A percentile compares a stretch with the other conserved stretches of the same genome.
Conservation (phyloP, 1,140 invertebrate species). For the Lutraria rhynchaena region DNA sequence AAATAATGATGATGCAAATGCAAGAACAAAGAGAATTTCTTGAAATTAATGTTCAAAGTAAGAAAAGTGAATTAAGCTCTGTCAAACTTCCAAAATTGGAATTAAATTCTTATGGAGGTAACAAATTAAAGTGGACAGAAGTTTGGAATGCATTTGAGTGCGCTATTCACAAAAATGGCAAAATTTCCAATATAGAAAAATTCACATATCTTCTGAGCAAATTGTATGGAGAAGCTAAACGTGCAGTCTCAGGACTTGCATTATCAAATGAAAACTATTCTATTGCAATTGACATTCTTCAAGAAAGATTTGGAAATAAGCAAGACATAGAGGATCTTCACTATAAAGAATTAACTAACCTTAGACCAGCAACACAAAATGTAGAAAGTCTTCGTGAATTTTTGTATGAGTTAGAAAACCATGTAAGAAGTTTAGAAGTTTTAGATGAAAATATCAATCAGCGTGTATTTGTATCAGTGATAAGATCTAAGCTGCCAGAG, state of each 20-base stretch:
- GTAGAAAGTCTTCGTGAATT: not conserved
- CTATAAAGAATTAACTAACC: slow-evolving; percentile 7
- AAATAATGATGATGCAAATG: not conserved
- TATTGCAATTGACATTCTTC: slow-evolving; percentile 13
- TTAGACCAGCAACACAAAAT: not conserved
- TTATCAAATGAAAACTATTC: slow-evolving; percentile 40
- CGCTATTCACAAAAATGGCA: slow-evolving; percentile 17
- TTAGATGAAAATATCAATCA: slow-evolving; percentile 14
- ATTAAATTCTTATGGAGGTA: not conserved
- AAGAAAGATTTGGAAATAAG: slow-evolving; percentile 48
- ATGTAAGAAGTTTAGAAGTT: slow-evolving; percentile 16
- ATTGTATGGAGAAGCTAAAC: slow-evolving; percentile 6
- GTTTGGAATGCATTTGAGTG: slow-evolving; percentile 26
- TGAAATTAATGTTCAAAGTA: slow-evolving; percentile 1
- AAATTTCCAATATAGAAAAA: slow-evolving; percentile 8
- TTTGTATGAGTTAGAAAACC: not conserved
- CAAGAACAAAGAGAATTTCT: slow-evolving; percentile 11
- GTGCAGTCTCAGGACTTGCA: not conserved
- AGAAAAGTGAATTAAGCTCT: not conserved
- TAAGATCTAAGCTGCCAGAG: not conserved
- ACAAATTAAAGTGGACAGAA: slow-evolving; percentile 10
- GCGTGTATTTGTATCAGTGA: slow-evolving; percentile 8
- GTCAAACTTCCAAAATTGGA: slow-evolving; percentile 26
- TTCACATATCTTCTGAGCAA: slow-evolving; percentile 12
- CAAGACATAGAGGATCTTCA: slow-evolving; percentile 30